Conservation (phyloP, 2,113 vertebrate species). For the Sturnus vulgaris region DNA sequence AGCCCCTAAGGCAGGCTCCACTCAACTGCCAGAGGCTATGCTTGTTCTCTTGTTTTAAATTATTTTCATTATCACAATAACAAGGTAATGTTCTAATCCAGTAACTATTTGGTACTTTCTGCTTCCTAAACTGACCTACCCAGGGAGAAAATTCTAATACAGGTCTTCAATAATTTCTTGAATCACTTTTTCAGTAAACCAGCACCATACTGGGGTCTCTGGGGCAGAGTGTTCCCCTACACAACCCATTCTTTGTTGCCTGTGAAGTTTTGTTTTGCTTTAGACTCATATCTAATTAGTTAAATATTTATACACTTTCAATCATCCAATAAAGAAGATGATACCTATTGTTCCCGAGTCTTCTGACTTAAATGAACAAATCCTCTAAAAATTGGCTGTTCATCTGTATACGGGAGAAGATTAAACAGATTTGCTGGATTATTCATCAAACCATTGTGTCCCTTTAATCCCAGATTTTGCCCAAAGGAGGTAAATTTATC, state of each 20-base stretch:
- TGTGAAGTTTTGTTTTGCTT: not conserved
- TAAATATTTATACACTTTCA: not conserved
- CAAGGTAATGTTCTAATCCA: not conserved
- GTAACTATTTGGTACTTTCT: not conserved
- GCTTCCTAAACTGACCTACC: not conserved
- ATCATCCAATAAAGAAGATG: not conserved
- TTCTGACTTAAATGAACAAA: not conserved
- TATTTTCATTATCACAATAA: not conserved
- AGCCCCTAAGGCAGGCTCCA: not conserved
- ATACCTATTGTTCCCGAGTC: not conserved
- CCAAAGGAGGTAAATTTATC: not conserved
- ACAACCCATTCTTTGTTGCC: not conserved
- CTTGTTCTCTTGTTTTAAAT: not conserved
- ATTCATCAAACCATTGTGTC: not conserved
- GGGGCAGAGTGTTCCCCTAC: not conserved
- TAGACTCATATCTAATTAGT: not conserved
- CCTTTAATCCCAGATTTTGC: not conserved
- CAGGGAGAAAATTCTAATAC: not conserved
- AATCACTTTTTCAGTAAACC: not conserved
- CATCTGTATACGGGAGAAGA: not conserved
- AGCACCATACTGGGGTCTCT: accelerated
- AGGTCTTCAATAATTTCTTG: not conserved
- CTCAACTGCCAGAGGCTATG: not conserved
- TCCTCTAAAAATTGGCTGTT: not conserved
- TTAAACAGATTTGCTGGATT: not conserved